phyloP scores from a whole-genome alignment of 2,113 vertebrate genomes.

The Ptilonorhynchus violaceus region DNA sequence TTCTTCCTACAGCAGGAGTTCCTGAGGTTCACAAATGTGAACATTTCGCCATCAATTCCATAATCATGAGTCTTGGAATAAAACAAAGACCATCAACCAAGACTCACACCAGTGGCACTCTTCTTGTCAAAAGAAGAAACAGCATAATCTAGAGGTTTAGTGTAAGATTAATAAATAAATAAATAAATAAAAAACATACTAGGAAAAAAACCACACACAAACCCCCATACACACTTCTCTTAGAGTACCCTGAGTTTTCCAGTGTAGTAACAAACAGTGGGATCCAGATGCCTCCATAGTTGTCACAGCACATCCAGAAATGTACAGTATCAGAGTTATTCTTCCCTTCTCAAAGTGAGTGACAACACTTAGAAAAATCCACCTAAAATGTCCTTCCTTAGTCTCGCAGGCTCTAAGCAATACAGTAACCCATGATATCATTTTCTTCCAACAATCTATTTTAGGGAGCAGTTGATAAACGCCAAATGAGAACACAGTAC shows the following conservation, averaged over 20 bases:
- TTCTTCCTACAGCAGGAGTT: not conserved
- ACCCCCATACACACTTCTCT: rapidly evolving
- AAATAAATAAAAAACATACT: not conserved
- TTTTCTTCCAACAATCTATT: not conserved
- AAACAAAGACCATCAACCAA: not conserved
- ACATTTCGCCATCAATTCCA: not conserved
- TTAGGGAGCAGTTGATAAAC: not conserved
- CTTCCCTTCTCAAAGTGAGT: not conserved
- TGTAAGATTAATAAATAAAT: not conserved
- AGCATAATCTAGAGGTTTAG: not conserved
- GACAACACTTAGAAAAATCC: not conserved
- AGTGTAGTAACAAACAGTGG: not conserved
- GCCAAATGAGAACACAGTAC: not conserved
- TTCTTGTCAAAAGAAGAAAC: not conserved
- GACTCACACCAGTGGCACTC: not conserved
- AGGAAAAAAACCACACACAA: not conserved
- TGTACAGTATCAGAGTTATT: not conserved
- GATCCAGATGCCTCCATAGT: not conserved
- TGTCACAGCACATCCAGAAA: not conserved
- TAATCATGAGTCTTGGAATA: not conserved
- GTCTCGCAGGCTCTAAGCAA: not conserved
- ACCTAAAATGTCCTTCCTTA: not conserved
- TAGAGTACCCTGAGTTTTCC: not conserved
- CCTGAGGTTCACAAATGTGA: not conserved
- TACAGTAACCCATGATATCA: not conserved